Conservation (phyloP, 2,888 invertebrate species). For the Stegana nigrithorax region DNA sequence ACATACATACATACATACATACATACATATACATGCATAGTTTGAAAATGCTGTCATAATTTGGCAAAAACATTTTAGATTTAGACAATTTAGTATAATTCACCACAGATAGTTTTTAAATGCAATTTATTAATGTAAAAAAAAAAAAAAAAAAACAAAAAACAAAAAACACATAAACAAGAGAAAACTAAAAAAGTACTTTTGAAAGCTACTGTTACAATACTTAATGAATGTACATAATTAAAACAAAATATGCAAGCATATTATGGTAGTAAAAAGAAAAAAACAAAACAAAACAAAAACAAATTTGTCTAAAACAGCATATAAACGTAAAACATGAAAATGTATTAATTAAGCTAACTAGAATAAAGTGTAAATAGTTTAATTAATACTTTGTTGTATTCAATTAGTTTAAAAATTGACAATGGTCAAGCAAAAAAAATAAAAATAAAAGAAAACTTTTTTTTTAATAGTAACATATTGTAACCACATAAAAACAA, state of each 20-base stretch:
- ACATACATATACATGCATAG: neutral
- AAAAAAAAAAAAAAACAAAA: neutral
- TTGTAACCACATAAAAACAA: too few relatives aligned
- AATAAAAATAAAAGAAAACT: neutral
- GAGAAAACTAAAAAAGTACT: too few relatives aligned
- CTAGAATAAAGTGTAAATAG: constrained; percentile 23
- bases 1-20: neutral
- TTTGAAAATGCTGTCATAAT: neutral
- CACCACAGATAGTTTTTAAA: neutral
- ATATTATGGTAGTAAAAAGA: too few relatives aligned
- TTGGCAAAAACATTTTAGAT: too few relatives aligned
- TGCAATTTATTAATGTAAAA: neutral
- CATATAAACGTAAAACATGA: constrained; percentile 16
- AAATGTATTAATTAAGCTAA: constrained; percentile 2
- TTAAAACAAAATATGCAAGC: too few relatives aligned
- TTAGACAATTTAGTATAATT: neutral
- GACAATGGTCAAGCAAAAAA: neutral
- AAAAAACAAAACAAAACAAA: neutral
- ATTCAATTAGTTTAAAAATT: constrained; percentile 3
- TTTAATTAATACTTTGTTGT: constrained; percentile 7
- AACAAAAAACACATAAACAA: neutral
- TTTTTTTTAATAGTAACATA: too few relatives aligned
- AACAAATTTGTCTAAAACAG: neutral
- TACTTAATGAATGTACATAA: too few relatives aligned
- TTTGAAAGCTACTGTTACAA: too few relatives aligned